phyloP scores from a whole-genome alignment of 2,888 invertebrate genomes.

The Cataglyphis albicans region DNA sequence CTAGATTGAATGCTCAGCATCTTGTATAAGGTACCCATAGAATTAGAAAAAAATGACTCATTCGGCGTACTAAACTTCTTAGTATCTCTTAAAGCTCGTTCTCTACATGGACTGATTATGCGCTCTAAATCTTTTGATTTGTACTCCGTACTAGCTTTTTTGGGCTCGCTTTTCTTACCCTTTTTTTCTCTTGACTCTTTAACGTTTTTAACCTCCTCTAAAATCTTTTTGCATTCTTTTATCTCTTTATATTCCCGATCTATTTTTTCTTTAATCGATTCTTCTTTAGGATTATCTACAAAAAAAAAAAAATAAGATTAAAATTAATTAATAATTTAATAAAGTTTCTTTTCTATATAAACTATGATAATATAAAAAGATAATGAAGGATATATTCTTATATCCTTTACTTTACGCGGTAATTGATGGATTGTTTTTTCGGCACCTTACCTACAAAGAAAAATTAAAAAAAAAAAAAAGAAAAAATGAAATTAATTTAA shows the following conservation, averaged over 20 bases:
- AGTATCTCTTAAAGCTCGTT: background rate
- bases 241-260: conserved; percentile 63
- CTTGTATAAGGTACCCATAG: background rate
- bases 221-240: conserved; percentile 59
- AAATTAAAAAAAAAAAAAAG: background rate
- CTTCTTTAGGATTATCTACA: background rate
- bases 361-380: background rate
- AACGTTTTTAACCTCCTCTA: no score
- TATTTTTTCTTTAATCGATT: conserved; percentile 27
- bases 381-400: background rate
- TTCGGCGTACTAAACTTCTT: background rate
- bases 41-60: background rate
- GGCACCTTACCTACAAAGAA: background rate
- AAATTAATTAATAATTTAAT: background rate
- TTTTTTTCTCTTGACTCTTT: background rate
- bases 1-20: background rate
- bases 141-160: background rate
- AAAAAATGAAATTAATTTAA: background rate
- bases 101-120: conserved; percentile 47
- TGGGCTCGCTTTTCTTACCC: background rate
- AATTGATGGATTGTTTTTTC: background rate
- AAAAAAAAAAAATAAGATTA: background rate
- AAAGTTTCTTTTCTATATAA: background rate
- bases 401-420: background rate
- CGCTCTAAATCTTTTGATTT: conserved; percentile 20